A percentile compares a stretch with the other conserved stretches of the same genome.
Evolutionary conservation across 2,888 invertebrate genomes (phyloP).

Genomic region (Tyria jacobaeae): DNA sequence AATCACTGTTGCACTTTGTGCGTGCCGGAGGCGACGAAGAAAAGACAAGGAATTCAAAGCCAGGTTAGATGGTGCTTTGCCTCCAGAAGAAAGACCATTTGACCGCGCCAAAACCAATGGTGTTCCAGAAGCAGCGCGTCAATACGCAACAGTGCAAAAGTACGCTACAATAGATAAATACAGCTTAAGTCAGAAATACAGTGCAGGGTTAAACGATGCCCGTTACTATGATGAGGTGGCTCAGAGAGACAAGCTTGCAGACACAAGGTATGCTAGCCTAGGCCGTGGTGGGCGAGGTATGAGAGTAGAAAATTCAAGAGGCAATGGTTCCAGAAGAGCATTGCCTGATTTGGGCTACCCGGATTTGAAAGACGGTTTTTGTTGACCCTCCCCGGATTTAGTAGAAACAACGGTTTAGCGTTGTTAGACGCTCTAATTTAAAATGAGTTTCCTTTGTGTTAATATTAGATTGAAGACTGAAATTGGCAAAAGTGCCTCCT

Average conservation of each 20-base stretch:
- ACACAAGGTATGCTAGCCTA: slow-evolving; percentile 83
- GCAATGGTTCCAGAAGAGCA: slow-evolving; percentile 76
- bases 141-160: slow-evolving; percentile 83
- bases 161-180: slow-evolving; percentile 86
- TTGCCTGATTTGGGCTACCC: slow-evolving; percentile 84
- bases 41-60: slow-evolving; percentile 88
- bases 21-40: slow-evolving; percentile 87
- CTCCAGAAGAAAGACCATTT: slow-evolving; percentile 87
- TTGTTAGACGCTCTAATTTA: slow-evolving; percentile 52
- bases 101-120: slow-evolving; percentile 86
- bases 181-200: slow-evolving; percentile 84
- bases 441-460: slow-evolving; percentile 58
- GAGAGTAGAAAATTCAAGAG: slow-evolving; percentile 74
- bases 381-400: slow-evolving; percentile 88
- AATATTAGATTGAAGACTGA: slow-evolving; percentile 81
- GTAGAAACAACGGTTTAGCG: slow-evolving; percentile 80
- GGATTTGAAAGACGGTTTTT: slow-evolving; percentile 90
- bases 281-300: slow-evolving; percentile 76
- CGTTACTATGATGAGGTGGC: slow-evolving; percentile 84
- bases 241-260: slow-evolving; percentile 83
- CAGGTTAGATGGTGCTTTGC: slow-evolving; percentile 86
- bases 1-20: slow-evolving; percentile 87
- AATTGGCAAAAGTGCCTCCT: slow-evolving; percentile 78
- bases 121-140: slow-evolving; percentile 74
- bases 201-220: slow-evolving; percentile 83